Conservation (phyloP, 2,113 vertebrate genomes). For the Chiloscyllium plagiosum region DNA sequence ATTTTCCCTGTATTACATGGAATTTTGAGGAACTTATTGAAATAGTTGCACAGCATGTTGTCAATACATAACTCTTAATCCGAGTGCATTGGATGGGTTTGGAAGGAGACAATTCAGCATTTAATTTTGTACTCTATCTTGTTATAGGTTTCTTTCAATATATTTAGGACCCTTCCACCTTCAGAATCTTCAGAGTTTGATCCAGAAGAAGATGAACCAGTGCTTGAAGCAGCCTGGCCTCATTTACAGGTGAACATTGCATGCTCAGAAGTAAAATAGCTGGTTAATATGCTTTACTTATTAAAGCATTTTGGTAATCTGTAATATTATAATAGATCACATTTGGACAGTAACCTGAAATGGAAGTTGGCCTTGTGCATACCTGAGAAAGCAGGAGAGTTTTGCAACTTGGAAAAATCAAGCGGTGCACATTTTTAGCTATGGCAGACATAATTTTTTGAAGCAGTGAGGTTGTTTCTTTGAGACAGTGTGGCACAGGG, state of each 20-base stretch:
- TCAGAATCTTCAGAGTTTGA: slow-evolving; percentile 99
- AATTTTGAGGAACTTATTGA: not conserved
- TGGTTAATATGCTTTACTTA: not conserved
- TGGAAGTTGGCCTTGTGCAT: too few relatives aligned
- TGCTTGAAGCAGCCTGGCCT: slow-evolving; percentile 96
- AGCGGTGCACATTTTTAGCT: too few relatives aligned
- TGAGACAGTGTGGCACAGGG: too few relatives aligned
- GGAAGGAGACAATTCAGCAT: not conserved
- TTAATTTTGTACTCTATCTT: slow-evolving; percentile 35
- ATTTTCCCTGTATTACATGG: not conserved
- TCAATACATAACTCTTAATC: not conserved
- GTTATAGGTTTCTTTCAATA: slow-evolving; percentile 93
- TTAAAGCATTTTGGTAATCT: not conserved
- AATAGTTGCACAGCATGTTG: not conserved
- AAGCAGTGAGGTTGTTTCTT: too few relatives aligned
- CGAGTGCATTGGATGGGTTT: not conserved
- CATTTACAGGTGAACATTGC: slow-evolving; percentile 80
- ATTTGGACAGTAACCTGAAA: too few relatives aligned
- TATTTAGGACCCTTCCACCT: slow-evolving; percentile 98
- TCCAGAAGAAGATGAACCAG: slow-evolving; percentile 97
- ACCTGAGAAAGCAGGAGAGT: too few relatives aligned
- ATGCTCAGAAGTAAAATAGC: not conserved
- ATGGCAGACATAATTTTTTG: too few relatives aligned
- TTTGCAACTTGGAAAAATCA: too few relatives aligned
- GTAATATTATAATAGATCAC: not conserved